These are phyloP conservation scores for Lasioglossum albipes DNA, from an alignment of 1,140 invertebrate species.

Conservation along the genomic window DNA sequence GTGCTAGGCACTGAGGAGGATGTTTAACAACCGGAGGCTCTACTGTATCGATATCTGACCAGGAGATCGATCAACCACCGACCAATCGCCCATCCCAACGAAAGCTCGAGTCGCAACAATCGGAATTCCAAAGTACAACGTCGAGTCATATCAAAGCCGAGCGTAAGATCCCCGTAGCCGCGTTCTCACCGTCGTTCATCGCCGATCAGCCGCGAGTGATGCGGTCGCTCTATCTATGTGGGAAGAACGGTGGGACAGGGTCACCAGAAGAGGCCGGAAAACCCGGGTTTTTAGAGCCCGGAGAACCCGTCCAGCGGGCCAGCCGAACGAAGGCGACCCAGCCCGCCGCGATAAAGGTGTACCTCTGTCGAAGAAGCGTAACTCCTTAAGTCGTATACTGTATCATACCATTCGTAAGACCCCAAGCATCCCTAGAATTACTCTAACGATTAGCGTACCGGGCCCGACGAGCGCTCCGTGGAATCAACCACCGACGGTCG, in stretches of 20 bases:
- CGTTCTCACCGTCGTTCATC: slow-evolving; percentile 33
- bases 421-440: slow-evolving; percentile 73
- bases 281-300: not conserved
- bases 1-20: no score
- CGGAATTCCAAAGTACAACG: slow-evolving; percentile 52
- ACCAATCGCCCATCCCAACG: not conserved
- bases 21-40: no score
- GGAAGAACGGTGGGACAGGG: slow-evolving; percentile 40
- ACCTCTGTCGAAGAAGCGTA: slow-evolving; percentile 71
- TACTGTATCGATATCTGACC: no score
- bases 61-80: not conserved
- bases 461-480: slow-evolving; percentile 49
- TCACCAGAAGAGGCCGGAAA: slow-evolving; percentile 20
- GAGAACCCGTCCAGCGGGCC: not conserved
- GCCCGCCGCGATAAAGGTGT: slow-evolving; percentile 46
- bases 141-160: slow-evolving; percentile 57
- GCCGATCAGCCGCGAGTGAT: slow-evolving; percentile 34
- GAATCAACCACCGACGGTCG: slow-evolving; percentile 22
- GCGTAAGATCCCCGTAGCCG: slow-evolving; percentile 7
- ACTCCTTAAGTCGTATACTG: slow-evolving; percentile 76
- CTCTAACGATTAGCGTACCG: slow-evolving; percentile 62
- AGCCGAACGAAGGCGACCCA: slow-evolving; percentile 26
- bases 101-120: slow-evolving; percentile 8
- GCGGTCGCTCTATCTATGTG: slow-evolving; percentile 54
- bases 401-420: slow-evolving; percentile 74